phyloP scores from a whole-genome alignment of 2,888 invertebrate genomes.

The Galerucella nymphaeae region DNA sequence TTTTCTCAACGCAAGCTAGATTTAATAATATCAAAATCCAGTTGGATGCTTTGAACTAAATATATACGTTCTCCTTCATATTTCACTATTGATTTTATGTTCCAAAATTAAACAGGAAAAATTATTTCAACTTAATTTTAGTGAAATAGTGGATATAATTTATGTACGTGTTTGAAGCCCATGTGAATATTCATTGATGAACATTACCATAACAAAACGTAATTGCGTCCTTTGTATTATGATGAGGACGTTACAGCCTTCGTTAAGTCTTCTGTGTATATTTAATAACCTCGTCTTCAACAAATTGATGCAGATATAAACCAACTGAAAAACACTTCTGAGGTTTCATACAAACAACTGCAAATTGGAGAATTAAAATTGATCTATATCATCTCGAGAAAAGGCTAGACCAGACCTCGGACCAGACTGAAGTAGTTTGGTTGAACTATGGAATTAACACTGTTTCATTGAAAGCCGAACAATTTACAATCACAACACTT shows the following conservation, averaged over 20 bases:
- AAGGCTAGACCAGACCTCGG: no score
- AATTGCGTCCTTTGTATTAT: constrained; percentile 1
- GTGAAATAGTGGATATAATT: neutral
- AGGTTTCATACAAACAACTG: no score
- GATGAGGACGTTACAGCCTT: neutral
- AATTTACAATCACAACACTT: no score
- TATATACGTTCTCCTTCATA: neutral
- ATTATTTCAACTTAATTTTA: neutral
- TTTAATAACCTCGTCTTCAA: neutral
- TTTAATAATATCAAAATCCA: no score
- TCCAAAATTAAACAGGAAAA: neutral
- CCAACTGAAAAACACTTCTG: no score
- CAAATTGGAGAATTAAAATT: no score
- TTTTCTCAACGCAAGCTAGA: no score
- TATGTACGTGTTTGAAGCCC: neutral
- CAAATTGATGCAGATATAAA: neutral
- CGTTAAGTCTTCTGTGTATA: neutral
- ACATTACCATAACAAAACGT: constrained; percentile 4
- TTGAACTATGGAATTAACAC: no score
- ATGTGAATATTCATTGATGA: constrained; percentile 5
- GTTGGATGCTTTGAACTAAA: neutral
- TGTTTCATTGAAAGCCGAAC: no score
- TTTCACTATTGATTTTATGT: neutral
- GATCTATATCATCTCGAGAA: no score
- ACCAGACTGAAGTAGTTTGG: no score